phyloP scores from a whole-genome alignment of 2,113 vertebrate species.

The Euleptes europaea region DNA sequence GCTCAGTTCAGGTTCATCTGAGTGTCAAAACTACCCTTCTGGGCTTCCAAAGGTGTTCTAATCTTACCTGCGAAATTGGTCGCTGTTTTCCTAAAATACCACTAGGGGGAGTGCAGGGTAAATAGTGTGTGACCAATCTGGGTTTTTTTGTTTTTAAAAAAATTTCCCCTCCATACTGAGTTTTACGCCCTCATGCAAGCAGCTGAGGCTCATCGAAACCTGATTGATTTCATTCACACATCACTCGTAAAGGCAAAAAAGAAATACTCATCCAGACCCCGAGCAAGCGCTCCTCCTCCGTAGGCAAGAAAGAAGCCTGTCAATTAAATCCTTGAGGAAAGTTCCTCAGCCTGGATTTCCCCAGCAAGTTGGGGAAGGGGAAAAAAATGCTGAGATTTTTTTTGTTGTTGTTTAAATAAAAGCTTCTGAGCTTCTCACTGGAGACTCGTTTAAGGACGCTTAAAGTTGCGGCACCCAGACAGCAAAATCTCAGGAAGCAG shows the following conservation, averaged over 20 bases:
- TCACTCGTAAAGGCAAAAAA: background rate
- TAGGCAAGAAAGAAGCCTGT: conserved; percentile 34
- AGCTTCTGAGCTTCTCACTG: conserved; percentile 67
- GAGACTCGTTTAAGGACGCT: conserved; percentile 78
- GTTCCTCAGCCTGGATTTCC: conserved; percentile 34
- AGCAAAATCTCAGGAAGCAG: conserved; percentile 80
- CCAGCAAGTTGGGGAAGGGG: conserved; percentile 69
- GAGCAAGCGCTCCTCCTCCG: background rate
- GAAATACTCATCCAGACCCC: background rate
- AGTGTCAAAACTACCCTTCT: background rate
- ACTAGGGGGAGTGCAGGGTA: conserved; percentile 16
- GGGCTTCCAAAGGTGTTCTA: background rate
- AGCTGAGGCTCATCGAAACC: background rate
- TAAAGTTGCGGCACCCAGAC: conserved; percentile 78
- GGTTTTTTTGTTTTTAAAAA: background rate
- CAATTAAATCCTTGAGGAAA: conserved; percentile 29
- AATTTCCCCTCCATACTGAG: no score
- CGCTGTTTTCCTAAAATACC: background rate
- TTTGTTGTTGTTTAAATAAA: conserved; percentile 40
- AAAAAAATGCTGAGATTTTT: conserved; percentile 58
- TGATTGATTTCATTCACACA: background rate
- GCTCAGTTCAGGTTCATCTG: background rate
- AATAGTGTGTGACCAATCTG: background rate
- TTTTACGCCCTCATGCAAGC: background rate
- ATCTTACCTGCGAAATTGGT: background rate